phyloP scores from a whole-genome alignment of 2,113 vertebrate genomes.

The Hiodon tergisus region DNA sequence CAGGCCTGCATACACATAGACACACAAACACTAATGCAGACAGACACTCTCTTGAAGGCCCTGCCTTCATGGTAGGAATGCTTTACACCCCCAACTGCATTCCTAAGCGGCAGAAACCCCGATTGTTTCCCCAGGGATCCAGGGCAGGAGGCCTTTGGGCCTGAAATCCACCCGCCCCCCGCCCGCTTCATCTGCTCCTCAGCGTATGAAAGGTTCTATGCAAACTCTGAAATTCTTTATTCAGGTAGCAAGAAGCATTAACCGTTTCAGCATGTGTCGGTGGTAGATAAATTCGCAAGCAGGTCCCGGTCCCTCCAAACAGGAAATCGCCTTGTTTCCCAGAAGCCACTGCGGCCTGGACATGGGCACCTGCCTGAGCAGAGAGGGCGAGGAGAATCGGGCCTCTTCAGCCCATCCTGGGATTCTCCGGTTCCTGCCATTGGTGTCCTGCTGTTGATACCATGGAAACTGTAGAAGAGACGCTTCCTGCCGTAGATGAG shows the following conservation, averaged over 20 bases:
- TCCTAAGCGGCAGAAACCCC: slow-evolving; percentile 1
- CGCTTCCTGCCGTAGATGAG: too few relatives aligned
- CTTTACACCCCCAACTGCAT: slow-evolving; percentile 28
- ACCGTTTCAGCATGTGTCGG: neutral
- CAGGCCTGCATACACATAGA: neutral
- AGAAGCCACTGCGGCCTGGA: too few relatives aligned
- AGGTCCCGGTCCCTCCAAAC: too few relatives aligned
- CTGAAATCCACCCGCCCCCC: neutral
- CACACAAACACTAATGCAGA: neutral
- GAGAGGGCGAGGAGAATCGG: too few relatives aligned
- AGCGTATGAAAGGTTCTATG: neutral
- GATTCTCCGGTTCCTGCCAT: too few relatives aligned
- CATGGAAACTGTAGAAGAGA: too few relatives aligned
- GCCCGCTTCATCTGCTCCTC: neutral
- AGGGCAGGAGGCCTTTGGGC: slow-evolving; percentile 8
- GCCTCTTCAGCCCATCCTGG: too few relatives aligned
- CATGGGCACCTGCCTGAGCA: too few relatives aligned
- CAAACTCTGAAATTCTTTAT: slow-evolving; percentile 1
- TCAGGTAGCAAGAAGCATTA: neutral
- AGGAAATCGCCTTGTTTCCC: too few relatives aligned
- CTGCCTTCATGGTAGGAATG: slow-evolving; percentile 20
- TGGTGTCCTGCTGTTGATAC: too few relatives aligned
- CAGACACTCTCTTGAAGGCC: neutral
- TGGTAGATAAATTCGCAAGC: too few relatives aligned
- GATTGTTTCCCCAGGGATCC: slow-evolving; percentile 10